These are phyloP conservation scores for Apomyelois bistriatella DNA, from an alignment of 2,888 invertebrate genomes.

Conservation along the genomic window DNA sequence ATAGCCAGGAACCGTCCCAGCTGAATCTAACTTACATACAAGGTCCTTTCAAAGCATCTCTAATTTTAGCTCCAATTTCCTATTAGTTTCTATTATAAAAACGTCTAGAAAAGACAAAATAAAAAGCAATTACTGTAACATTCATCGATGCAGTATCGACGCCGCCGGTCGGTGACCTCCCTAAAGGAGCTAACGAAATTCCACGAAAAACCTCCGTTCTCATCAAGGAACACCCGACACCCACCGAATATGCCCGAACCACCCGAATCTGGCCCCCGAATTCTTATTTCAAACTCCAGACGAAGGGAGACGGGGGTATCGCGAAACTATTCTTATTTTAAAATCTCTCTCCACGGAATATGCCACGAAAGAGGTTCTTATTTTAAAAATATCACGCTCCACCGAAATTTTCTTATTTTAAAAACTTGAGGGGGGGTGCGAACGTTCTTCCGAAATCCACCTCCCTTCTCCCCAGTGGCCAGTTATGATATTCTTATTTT, in stretches of 20 bases:
- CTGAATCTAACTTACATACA: constrained; percentile 25
- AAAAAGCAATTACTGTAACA: constrained; percentile 66
- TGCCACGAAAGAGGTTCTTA: constrained; percentile 78
- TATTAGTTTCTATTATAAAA: constrained; percentile 15
- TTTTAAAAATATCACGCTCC: constrained; percentile 80
- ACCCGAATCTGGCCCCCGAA: constrained; percentile 73
- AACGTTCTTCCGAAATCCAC: constrained; percentile 75
- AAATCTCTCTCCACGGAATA: constrained; percentile 79
- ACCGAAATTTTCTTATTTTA: constrained; percentile 79
- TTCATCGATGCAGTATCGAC: constrained; percentile 67
- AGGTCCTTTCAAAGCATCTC: constrained; percentile 21
- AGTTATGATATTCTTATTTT: constrained; percentile 78
- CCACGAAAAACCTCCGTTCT: constrained; percentile 75
- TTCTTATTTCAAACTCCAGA: constrained; percentile 79
- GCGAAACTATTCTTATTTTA: constrained; percentile 80
- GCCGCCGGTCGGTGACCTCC: constrained; percentile 65
- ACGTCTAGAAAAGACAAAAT: constrained; percentile 4
- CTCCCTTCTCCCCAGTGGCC: constrained; percentile 59
- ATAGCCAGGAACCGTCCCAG: background rate
- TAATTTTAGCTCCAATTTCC: constrained; percentile 41
- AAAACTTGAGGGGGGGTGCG: constrained; percentile 69
- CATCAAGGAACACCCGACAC: constrained; percentile 72
- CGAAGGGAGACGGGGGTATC: constrained; percentile 63
- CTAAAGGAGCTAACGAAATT: constrained; percentile 70
- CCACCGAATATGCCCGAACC: constrained; percentile 68